Percentiles rank a stretch among this genome's conserved stretches.
Conservation (phyloP, 2,797 vertebrate species). For the Cynodonichthys magdalenae region DNA sequence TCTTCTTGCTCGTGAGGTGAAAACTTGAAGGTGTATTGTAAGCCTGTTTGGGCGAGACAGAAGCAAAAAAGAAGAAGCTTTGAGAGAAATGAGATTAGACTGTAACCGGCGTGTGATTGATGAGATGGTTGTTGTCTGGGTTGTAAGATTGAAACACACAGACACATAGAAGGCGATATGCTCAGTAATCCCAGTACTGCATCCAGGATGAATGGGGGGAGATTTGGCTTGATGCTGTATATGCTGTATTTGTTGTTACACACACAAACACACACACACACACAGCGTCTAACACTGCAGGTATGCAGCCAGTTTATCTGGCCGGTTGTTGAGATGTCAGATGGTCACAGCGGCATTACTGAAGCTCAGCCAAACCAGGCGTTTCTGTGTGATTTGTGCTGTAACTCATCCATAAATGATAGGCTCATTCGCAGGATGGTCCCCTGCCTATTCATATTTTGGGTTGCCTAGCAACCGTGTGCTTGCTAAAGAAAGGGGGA, state of each 20-base stretch:
- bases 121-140: conserved; percentile 42
- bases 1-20: conserved; percentile 21
- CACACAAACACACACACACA: conserved; percentile 23
- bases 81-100: conserved; percentile 26
- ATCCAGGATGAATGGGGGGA: conserved; percentile 58
- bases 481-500: conserved; percentile 55
- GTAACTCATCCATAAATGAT: conserved; percentile 76
- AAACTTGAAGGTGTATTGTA: conserved; percentile 53
- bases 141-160: conserved; percentile 25
- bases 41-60: conserved; percentile 10
- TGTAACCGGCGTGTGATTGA: conserved; percentile 34
- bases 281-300: conserved; percentile 39
- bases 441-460: conserved; percentile 77
- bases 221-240: conserved; percentile 65
- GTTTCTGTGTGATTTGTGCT: conserved; percentile 54
- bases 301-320: conserved; percentile 66
- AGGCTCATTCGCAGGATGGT: conserved; percentile 53
- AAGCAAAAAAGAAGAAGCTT: background rate
- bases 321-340: conserved; percentile 68
- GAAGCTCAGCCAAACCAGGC: conserved; percentile 53
- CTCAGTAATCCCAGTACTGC: conserved; percentile 66
- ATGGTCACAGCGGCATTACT: conserved; percentile 69
- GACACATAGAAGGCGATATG: conserved; percentile 14
- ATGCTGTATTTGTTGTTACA: conserved; percentile 54
- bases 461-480: conserved; percentile 75